Percentiles rank a stretch among this genome's conserved stretches.
Evolutionary conservation across 2,113 vertebrate species (phyloP).

Genomic region (Sylvia atricapilla): DNA sequence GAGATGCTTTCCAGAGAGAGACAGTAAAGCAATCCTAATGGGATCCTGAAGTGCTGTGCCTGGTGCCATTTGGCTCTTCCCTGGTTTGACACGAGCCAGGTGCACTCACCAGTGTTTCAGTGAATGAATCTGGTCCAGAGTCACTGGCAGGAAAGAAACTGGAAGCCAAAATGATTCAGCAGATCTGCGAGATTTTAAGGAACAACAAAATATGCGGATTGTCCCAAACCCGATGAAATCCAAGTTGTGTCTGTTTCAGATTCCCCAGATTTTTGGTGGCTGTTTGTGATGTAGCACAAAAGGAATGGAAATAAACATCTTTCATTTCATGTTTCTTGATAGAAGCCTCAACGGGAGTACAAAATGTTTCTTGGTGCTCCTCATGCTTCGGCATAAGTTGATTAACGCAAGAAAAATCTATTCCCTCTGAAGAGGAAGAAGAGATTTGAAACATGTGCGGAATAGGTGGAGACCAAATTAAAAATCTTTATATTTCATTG

Average conservation of each 20-base stretch:
- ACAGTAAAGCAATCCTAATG: neutral
- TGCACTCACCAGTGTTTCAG: fast-evolving
- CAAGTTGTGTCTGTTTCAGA: fast-evolving
- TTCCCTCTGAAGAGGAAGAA: neutral
- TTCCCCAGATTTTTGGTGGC: neutral
- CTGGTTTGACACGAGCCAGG: neutral
- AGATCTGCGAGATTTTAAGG: neutral
- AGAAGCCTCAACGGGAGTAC: slow-evolving; percentile 13
- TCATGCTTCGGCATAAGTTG: slow-evolving; percentile 29
- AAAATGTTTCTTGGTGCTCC: slow-evolving; percentile 40
- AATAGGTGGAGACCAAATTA: slow-evolving; percentile 10
- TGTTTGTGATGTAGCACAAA: neutral
- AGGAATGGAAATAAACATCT: neutral
- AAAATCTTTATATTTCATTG: neutral
- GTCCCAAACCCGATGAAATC: neutral
- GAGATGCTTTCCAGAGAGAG: neutral
- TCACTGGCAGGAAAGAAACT: neutral
- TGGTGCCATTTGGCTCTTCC: neutral
- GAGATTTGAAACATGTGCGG: neutral
- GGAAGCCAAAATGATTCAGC: neutral
- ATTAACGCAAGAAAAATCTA: slow-evolving; percentile 32
- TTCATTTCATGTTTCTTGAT: neutral
- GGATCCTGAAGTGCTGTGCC: fast-evolving
- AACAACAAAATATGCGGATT: neutral
- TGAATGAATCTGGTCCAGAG: neutral